Evolutionary conservation across 2,888 invertebrate species (phyloP).

Genomic region (Ochropacha duplaris): DNA sequence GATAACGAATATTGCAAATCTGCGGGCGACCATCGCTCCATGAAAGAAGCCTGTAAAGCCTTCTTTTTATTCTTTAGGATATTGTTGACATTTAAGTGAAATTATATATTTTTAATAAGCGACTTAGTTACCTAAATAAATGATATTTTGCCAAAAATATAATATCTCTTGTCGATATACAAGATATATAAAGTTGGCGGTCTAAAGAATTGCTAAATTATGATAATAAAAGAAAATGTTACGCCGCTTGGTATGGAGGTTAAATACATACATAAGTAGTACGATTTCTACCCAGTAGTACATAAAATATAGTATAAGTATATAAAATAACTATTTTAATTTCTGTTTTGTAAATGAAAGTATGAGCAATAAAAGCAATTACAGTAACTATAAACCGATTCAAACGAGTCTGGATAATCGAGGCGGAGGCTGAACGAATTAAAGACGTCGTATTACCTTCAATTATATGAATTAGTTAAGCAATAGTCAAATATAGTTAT

Average conservation of each 20-base stretch:
- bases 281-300: no score
- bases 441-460: background rate
- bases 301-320: no score
- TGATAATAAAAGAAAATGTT: no score
- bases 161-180: no score
- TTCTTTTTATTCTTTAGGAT: conserved; percentile 17
- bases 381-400: background rate
- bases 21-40: conserved; percentile 22
- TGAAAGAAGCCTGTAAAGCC: conserved; percentile 22
- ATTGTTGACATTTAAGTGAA: conserved; percentile 4
- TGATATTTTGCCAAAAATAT: no score
- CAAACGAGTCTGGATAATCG: background rate
- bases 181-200: no score
- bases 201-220: no score
- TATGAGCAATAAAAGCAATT: background rate
- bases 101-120: conserved; percentile 2
- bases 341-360: no score
- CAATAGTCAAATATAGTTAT: no score
- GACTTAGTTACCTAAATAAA: background rate
- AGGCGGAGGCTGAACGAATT: background rate
- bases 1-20: conserved; percentile 30
- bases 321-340: no score
- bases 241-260: no score
- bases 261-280: no score
- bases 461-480: background rate